Evolutionary conservation across 2,888 invertebrate genomes (phyloP).

Genomic region (Nysson spinosus): DNA sequence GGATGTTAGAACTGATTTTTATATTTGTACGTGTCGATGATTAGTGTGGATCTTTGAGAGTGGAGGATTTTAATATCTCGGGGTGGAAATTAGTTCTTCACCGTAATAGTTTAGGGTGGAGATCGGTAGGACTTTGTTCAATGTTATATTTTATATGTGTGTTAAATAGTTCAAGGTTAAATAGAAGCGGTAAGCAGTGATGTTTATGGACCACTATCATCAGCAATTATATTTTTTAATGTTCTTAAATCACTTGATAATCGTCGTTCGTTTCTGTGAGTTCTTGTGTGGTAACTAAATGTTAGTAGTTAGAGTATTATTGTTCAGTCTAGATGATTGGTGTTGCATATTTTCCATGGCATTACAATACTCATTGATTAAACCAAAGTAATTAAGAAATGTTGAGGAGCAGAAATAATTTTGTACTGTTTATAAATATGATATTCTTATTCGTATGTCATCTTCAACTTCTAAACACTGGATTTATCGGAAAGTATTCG

Average conservation of each 20-base stretch:
- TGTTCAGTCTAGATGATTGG: too few species aligned
- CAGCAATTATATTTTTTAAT: slow-evolving; percentile 2
- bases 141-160: background rate
- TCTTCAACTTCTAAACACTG: too few species aligned
- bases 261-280: background rate
- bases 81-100: background rate
- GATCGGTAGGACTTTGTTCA: background rate
- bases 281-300: too few species aligned
- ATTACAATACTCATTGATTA: too few species aligned
- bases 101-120: background rate
- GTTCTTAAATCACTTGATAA: background rate
- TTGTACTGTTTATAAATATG: too few species aligned
- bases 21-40: background rate
- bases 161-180: slow-evolving; percentile 34
- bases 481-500: too few species aligned
- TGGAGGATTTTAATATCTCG: background rate
- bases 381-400: too few species aligned
- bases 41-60: background rate
- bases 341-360: too few species aligned
- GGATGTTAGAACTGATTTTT: background rate
- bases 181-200: slow-evolving; percentile 11
- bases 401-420: too few species aligned
- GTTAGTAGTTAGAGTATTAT: too few species aligned
- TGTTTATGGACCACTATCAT: slow-evolving; percentile 13
- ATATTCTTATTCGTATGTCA: too few species aligned